Evolutionary conservation across 2,888 invertebrate species (phyloP), one percentile per base, ranked within the genome.

Genomic region (Metacarcinus magister): DNA sequence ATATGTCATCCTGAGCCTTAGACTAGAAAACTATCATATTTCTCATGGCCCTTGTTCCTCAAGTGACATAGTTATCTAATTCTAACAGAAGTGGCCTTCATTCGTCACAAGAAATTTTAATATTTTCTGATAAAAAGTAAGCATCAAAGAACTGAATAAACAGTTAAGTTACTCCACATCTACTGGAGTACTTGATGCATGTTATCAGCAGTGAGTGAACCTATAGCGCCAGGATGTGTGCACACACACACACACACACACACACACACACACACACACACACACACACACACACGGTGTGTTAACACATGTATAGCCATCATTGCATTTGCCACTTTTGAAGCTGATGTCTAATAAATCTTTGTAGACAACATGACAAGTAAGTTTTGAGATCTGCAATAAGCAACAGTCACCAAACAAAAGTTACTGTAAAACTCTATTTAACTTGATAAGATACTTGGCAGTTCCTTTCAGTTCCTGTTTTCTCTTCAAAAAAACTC

Each of bases 21-120:
- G 93, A 93, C 93, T 93, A 93, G 93, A 67, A 46, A 60, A 67
- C 43, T 39, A 46, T 67, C n/a, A 48, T 60, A 19, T 67, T 75
- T 75, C 75, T 75, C 75, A 28, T 28, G 75, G 75, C 75, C 28
- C 28, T 75, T 75, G 75, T 23, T 75, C 75, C 75, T 28, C 5
- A 23, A 39, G 87, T 39, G 39, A 87, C 32, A 28, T 0, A 75
- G 16, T 16, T 60, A 60, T 60, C 60, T 60, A 60, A 19, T 60
- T 60, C 60, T 60, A 19, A 60, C 60, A 16, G 23, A 60, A 60
- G 19, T 60, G 13, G 19, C 60, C 23, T 60, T 60, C 16, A 60
- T 60, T 60, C 19, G 2, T 60, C 60, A 60, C 13, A 19, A 16
- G 16, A 87, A 32, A 0, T 87, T 87, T 16, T 23, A 39, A 8